These are phyloP conservation scores for Eurystomus glaucurus DNA, from an alignment of 2,797 vertebrate species.

Conservation along the genomic window DNA sequence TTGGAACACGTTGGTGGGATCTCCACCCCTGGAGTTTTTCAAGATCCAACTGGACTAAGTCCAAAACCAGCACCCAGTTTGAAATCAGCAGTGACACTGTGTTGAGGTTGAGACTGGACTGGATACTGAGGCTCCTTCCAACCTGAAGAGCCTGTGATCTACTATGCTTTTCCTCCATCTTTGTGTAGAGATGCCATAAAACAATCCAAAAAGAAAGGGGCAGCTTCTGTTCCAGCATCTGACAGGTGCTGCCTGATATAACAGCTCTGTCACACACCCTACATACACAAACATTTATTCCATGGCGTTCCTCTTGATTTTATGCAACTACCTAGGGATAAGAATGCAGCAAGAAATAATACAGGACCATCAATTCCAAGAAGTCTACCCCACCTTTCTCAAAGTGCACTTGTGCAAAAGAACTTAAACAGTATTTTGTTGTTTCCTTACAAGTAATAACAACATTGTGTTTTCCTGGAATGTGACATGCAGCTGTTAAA, in stretches of 20 bases:
- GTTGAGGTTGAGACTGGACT: not conserved
- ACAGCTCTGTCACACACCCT: not conserved
- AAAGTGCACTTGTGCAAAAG: not conserved
- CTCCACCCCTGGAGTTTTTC: not conserved
- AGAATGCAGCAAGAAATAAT: not conserved
- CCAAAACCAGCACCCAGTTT: not conserved
- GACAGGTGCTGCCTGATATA: rapidly evolving
- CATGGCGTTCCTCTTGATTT: not conserved
- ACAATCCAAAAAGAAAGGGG: not conserved
- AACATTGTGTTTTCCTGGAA: not conserved
- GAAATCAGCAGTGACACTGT: not conserved
- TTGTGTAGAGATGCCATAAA: not conserved
- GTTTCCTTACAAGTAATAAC: not conserved
- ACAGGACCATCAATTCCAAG: not conserved
- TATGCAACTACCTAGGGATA: not conserved
- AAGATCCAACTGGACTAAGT: not conserved
- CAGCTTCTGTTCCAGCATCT: not conserved
- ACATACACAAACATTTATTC: not conserved
- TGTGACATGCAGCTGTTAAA: not conserved
- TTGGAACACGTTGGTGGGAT: not conserved
- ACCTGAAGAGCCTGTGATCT: not conserved
- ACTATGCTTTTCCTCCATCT: not conserved
- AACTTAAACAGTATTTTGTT: not conserved
- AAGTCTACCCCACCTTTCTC: not conserved
- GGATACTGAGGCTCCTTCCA: not conserved